Conservation (phyloP, 2,113 vertebrate species). For the Corynorhinus townsendii region DNA sequence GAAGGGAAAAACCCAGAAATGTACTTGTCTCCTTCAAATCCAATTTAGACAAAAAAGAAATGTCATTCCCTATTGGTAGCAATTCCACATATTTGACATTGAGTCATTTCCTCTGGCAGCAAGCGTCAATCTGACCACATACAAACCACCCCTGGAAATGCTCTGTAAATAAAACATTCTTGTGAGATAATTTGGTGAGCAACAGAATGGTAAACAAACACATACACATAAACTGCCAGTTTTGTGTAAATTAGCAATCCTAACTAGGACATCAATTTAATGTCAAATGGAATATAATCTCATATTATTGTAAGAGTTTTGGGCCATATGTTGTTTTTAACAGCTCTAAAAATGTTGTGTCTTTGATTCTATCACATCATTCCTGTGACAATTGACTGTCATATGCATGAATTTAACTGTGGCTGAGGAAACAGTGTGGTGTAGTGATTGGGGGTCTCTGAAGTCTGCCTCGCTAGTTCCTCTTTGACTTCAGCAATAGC, state of each 20-base stretch:
- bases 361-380: not conserved
- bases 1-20: not conserved
- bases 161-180: constrained; percentile 38
- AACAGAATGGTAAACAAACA: constrained; percentile 29
- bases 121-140: not conserved
- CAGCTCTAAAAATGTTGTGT: not conserved
- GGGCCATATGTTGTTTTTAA: constrained; percentile 33
- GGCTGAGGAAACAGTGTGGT: not conserved
- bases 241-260: constrained; percentile 24
- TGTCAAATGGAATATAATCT: constrained; percentile 2
- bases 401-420: not conserved
- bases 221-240: not conserved
- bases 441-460: not conserved
- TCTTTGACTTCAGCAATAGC: not conserved
- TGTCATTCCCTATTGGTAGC: constrained; percentile 44
- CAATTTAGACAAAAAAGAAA: constrained; percentile 22
- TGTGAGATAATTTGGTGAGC: not conserved
- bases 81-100: constrained; percentile 49
- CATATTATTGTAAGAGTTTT: not conserved
- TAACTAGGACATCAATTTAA: constrained; percentile 28
- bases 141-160: not conserved
- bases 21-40: constrained; percentile 60
- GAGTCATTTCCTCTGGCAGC: not conserved
- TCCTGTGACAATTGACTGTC: not conserved
- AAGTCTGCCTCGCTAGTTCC: not conserved